These are phyloP conservation scores for Gymnorhina tibicen DNA, from an alignment of 2,113 vertebrate species.

Conservation along the genomic window DNA sequence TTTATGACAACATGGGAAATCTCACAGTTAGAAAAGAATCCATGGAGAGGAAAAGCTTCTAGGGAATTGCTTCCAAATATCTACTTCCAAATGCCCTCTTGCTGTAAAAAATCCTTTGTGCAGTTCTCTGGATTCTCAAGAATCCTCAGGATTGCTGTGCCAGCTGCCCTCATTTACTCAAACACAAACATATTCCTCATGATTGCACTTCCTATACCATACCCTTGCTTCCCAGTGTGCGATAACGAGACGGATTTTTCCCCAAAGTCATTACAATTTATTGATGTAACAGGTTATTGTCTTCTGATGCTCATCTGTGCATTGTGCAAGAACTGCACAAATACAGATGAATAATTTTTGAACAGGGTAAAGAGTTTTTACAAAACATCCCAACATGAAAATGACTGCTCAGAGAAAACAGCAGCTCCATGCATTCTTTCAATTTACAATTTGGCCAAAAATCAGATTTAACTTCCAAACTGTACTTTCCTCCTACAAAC, in stretches of 20 bases:
- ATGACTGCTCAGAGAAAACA: not conserved
- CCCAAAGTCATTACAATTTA: not conserved
- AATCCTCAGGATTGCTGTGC: not conserved
- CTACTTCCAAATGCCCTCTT: not conserved
- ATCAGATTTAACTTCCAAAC: not conserved
- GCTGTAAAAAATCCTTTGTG: not conserved
- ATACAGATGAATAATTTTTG: not conserved
- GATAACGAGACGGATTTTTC: not conserved
- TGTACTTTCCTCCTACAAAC: not conserved
- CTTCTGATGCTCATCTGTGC: not conserved
- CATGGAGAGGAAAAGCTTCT: not conserved
- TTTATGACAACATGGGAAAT: not conserved
- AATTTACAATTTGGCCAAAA: not conserved
- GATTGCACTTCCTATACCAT: not conserved
- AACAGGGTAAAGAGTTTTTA: not conserved
- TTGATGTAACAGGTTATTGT: slow-evolving; percentile 5
- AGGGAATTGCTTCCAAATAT: not conserved
- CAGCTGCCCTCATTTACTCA: not conserved
- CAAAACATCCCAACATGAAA: not conserved
- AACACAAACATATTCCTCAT: not conserved
- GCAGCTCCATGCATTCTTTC: not conserved
- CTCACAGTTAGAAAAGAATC: not conserved
- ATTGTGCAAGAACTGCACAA: slow-evolving; percentile 1
- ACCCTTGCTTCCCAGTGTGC: not conserved
- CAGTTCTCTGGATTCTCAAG: not conserved